A percentile compares a stretch with the other conserved stretches of the same genome.
These are phyloP conservation scores for Drosophila antonietae DNA, from an alignment of 2,888 invertebrate species.

Conservation along the genomic window DNA sequence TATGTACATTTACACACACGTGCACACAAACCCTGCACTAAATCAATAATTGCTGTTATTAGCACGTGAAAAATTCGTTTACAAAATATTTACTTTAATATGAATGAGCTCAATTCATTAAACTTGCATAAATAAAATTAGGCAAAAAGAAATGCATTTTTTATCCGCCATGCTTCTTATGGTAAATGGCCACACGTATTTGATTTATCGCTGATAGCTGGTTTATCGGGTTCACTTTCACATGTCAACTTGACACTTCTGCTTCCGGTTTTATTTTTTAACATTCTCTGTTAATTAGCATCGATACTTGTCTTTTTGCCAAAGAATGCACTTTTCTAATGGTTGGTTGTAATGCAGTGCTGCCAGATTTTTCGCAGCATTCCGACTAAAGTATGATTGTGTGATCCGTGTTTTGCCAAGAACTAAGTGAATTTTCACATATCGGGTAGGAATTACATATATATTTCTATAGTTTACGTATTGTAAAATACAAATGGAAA, in stretches of 20 bases:
- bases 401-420: too few species aligned
- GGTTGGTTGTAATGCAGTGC: too few species aligned
- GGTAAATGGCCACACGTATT: not conserved
- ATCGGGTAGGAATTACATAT: too few species aligned
- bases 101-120: conserved; percentile 17
- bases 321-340: not conserved
- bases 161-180: not conserved
- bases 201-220: not conserved
- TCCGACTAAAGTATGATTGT: too few species aligned
- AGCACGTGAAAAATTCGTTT: conserved; percentile 15
- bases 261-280: not conserved
- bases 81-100: conserved; percentile 6
- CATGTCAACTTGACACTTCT: not conserved
- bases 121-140: conserved; percentile 19
- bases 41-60: conserved; percentile 2
- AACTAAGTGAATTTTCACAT: too few species aligned
- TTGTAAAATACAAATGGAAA: too few species aligned
- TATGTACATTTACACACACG: not conserved
- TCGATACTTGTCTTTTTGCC: not conserved
- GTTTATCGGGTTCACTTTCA: not conserved
- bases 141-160: not conserved
- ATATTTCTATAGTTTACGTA: too few species aligned
- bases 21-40: not conserved
- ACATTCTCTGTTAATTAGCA: conserved; percentile 2
- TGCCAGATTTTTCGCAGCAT: too few species aligned